A percentile compares a stretch with the other conserved stretches of the same genome.
phyloP scores from a whole-genome alignment of 2,797 vertebrate genomes.

The Tenualosa ilisha region DNA sequence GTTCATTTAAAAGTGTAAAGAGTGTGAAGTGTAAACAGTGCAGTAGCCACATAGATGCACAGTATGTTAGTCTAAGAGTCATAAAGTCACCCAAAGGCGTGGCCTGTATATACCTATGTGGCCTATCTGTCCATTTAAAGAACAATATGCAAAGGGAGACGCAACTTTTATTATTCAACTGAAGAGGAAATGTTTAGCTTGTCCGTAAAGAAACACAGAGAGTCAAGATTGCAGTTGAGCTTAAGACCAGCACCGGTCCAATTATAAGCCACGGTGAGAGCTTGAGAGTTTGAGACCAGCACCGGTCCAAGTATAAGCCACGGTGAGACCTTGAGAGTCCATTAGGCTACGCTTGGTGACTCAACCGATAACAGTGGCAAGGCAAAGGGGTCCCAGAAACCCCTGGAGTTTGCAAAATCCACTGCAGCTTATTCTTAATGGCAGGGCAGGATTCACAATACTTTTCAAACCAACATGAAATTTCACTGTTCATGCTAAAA shows the following conservation, averaged over 20 bases:
- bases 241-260: too few relatives aligned
- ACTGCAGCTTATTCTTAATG: neutral
- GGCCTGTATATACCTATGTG: too few relatives aligned
- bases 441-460: neutral
- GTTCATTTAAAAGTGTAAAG: too few relatives aligned
- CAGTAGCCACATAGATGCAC: too few relatives aligned
- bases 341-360: too few relatives aligned
- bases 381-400: neutral
- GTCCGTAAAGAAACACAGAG: neutral
- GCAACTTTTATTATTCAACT: neutral
- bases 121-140: neutral
- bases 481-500: neutral
- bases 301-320: neutral
- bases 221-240: too few relatives aligned
- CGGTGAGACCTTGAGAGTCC: neutral
- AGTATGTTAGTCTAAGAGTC: too few relatives aligned
- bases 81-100: too few relatives aligned
- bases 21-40: too few relatives aligned
- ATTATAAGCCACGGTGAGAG: neutral
- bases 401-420: too few relatives aligned
- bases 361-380: neutral
- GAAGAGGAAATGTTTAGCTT: neutral
- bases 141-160: neutral
- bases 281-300: too few relatives aligned
- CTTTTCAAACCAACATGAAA: neutral